A percentile compares a stretch with the other conserved stretches of the same genome.
Evolutionary conservation across 2,797 vertebrate species (phyloP).

Genomic region (Vultur gryphus): DNA sequence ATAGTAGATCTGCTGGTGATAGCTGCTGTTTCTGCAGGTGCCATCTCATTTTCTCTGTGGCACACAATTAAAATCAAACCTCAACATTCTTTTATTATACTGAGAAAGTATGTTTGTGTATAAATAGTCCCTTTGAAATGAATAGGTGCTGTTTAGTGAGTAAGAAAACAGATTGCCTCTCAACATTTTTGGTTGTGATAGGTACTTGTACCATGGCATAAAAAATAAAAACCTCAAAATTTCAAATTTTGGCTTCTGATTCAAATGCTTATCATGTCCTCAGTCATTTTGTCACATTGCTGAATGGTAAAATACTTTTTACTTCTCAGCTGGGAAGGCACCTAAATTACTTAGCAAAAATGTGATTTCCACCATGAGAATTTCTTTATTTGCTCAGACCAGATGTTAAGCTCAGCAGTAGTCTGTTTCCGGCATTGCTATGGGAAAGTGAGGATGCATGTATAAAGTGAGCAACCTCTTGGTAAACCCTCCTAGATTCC

Average conservation of each 20-base stretch:
- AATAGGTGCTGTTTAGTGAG: neutral
- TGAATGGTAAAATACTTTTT: neutral
- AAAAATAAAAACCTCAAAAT: neutral
- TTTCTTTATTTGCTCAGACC: neutral
- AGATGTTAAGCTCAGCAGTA: neutral
- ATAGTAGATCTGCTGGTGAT: neutral
- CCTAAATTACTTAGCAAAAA: neutral
- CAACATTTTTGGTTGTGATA: neutral
- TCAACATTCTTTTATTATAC: neutral
- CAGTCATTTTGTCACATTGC: neutral
- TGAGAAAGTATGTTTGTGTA: neutral
- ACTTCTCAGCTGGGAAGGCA: neutral
- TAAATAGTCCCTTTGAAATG: neutral
- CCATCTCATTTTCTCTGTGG: neutral
- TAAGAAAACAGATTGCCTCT: neutral
- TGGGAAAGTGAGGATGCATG: neutral
- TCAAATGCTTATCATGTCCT: neutral
- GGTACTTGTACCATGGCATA: neutral
- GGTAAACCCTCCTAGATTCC: neutral
- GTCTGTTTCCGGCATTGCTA: neutral
- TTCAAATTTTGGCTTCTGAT: neutral
- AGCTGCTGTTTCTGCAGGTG: neutral
- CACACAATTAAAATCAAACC: neutral
- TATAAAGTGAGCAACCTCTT: neutral
- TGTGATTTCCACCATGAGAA: neutral